Evolutionary conservation across 2,888 invertebrate species (phyloP).

Genomic region (Onchidella celtica): DNA sequence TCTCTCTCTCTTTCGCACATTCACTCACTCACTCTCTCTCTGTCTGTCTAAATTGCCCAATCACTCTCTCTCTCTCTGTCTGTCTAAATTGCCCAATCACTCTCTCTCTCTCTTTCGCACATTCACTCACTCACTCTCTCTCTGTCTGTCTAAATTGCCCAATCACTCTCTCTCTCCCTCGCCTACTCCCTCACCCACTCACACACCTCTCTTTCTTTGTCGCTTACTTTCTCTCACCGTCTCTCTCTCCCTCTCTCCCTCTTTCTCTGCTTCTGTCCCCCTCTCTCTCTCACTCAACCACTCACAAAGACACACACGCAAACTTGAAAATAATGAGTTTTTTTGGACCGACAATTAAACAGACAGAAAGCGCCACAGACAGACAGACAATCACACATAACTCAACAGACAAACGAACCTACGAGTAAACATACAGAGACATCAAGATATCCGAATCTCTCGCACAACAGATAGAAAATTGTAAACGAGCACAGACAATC

Average conservation of each 20-base stretch:
- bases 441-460: no score
- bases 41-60: neutral
- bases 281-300: conserved; percentile 1
- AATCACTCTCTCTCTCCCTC: neutral
- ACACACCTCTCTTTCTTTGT: neutral
- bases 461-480: no score
- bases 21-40: conserved; percentile 20
- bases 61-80: conserved; percentile 15
- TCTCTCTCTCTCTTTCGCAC: neutral
- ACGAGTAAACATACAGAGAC: no score
- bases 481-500: no score
- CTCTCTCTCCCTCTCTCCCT: conserved; percentile 3
- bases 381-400: no score
- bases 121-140: neutral
- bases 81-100: neutral
- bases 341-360: no score
- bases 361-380: no score
- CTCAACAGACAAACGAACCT: no score
- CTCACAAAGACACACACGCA: no score
- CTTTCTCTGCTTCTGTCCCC: neutral
- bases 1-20: no score
- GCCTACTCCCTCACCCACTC: neutral
- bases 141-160: neutral
- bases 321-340: no score
- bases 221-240: neutral